These are phyloP conservation scores for Spheniscus mendiculus DNA, from an alignment of 2,113 vertebrate genomes.

Conservation along the genomic window DNA sequence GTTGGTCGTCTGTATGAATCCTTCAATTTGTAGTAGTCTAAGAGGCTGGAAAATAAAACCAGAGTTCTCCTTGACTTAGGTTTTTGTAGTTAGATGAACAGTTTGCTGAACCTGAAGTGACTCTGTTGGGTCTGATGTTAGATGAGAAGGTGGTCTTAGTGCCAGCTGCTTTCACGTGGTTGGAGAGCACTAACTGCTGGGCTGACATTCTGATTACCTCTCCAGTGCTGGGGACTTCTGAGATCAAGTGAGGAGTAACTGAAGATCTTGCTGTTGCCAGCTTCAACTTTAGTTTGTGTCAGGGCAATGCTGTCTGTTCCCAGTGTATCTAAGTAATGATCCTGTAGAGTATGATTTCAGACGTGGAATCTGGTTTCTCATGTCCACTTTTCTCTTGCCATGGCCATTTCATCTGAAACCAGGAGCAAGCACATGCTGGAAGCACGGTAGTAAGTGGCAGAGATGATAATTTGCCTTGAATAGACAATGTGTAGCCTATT, in stretches of 20 bases:
- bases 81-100: neutral
- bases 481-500: neutral
- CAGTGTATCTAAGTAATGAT: neutral
- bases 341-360: neutral
- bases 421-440: neutral
- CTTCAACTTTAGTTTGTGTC: neutral
- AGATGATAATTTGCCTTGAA: neutral
- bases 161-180: neutral
- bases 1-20: neutral
- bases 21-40: neutral
- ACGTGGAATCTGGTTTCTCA: fast-evolving
- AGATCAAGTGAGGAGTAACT: neutral
- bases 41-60: neutral
- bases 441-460: neutral
- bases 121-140: neutral
- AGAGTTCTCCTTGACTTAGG: neutral
- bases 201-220: neutral
- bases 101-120: neutral
- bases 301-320: neutral
- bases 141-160: neutral
- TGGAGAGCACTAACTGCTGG: fast-evolving
- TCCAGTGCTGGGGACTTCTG: neutral
- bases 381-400: neutral
- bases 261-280: neutral
- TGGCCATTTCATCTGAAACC: neutral